Conservation (phyloP, 2,797 vertebrate species). For the Falco biarmicus region DNA sequence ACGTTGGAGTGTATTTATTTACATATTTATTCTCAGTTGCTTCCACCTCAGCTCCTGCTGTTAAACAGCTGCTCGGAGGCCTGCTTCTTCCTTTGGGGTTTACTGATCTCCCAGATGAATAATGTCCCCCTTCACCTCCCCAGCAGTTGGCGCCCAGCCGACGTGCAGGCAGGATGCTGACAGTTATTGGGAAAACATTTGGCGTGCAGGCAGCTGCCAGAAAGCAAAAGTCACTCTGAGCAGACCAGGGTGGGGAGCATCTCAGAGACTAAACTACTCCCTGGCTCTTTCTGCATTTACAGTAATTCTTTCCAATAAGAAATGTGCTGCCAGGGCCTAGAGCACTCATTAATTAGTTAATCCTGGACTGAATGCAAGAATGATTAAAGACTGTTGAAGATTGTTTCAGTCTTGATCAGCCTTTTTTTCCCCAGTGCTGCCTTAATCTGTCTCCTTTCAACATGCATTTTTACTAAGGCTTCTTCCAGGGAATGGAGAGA, state of each 20-base stretch:
- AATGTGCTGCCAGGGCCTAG: not conserved
- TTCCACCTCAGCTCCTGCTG: slow-evolving; percentile 54
- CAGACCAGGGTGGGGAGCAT: slow-evolving; percentile 44
- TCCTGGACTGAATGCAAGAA: not conserved
- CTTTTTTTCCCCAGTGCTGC: not conserved
- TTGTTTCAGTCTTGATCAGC: not conserved
- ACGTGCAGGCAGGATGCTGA: slow-evolving; percentile 48
- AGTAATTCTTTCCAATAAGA: slow-evolving; percentile 28
- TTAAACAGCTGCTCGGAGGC: slow-evolving; percentile 71
- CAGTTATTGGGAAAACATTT: slow-evolving; percentile 66
- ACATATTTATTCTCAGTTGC: slow-evolving; percentile 5
- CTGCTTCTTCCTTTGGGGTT: slow-evolving; percentile 59
- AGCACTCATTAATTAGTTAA: slow-evolving; percentile 39
- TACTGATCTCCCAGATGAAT: slow-evolving; percentile 77
- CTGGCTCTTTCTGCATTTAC: slow-evolving; percentile 1
- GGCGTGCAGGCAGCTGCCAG: slow-evolving; percentile 64
- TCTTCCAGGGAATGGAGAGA: not conserved
- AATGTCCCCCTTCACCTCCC: slow-evolving; percentile 64
- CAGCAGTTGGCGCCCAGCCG: slow-evolving; percentile 60
- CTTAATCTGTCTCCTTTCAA: not conserved
- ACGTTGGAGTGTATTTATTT: not conserved
- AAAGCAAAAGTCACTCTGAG: slow-evolving; percentile 47
- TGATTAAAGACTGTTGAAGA: not conserved
- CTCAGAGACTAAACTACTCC: slow-evolving; percentile 34
- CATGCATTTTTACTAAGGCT: not conserved